Evolutionary conservation across 2,888 invertebrate species (phyloP).

Genomic region (Cactoblastis cactorum): DNA sequence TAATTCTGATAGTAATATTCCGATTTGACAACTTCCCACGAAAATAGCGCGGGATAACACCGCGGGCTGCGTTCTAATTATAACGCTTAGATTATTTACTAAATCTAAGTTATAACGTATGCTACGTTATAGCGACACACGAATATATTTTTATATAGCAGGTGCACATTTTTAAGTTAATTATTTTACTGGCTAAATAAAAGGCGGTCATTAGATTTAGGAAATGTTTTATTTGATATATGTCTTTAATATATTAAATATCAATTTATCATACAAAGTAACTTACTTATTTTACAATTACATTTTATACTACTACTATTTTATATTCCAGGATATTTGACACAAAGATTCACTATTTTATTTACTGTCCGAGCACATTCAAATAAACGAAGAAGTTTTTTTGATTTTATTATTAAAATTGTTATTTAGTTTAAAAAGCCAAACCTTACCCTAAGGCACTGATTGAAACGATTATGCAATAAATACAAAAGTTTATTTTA

Average conservation of each 20-base stretch:
- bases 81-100: too few species aligned
- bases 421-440: conserved; percentile 46
- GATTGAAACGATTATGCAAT: conserved; percentile 68
- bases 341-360: conserved; percentile 48
- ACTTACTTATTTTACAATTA: conserved; percentile 62
- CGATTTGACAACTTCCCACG: too few species aligned
- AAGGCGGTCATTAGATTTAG: conserved; percentile 29
- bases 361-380: conserved; percentile 28
- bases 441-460: conserved; percentile 74
- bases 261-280: conserved; percentile 67
- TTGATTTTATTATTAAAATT: conserved; percentile 47
- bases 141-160: too few species aligned
- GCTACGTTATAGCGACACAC: too few species aligned
- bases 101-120: too few species aligned
- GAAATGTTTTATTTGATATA: conserved; percentile 69
- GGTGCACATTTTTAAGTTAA: too few species aligned
- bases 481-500: conserved; percentile 52
- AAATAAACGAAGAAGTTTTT: conserved; percentile 32
- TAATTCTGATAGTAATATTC: too few species aligned
- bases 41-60: too few species aligned
- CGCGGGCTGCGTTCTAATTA: too few species aligned
- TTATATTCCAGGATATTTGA: conserved; percentile 59
- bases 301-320: conserved; percentile 38
- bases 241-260: conserved; percentile 66
- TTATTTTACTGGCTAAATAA: not conserved